Conservation (phyloP, 2,797 vertebrate genomes). For the Helostoma temminkii region DNA sequence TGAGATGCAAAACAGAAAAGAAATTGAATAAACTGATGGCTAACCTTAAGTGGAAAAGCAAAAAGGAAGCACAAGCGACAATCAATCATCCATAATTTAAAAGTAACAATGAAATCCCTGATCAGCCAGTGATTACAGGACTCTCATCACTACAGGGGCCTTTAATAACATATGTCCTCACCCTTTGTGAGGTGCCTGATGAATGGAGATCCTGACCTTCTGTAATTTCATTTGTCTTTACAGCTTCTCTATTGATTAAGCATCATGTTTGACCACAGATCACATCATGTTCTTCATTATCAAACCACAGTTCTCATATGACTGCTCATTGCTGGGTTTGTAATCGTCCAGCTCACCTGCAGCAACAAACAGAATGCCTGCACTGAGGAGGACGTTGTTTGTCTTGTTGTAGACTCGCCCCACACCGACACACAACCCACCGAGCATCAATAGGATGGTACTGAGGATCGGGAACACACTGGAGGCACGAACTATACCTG, state of each 20-base stretch:
- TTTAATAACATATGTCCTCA: constrained; percentile 16
- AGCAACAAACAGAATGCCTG: constrained; percentile 97
- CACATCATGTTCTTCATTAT: constrained; percentile 22
- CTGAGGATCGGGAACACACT: constrained; percentile 98
- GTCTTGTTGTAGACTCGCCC: constrained; percentile 94
- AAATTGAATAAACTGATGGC: not conserved
- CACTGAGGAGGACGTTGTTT: constrained; percentile 96
- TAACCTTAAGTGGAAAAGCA: not conserved
- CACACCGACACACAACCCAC: constrained; percentile 92
- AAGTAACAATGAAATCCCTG: not conserved
- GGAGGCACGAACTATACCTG: constrained; percentile 98
- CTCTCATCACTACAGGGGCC: not conserved
- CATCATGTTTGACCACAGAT: constrained; percentile 15
- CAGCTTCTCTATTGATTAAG: constrained; percentile 37
- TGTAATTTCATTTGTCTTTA: constrained; percentile 1
- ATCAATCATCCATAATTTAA: constrained; percentile 7
- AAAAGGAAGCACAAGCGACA: not conserved
- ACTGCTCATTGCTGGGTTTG: constrained; percentile 17
- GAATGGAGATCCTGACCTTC: constrained; percentile 25
- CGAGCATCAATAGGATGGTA: constrained; percentile 92
- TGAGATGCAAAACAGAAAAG: not conserved
- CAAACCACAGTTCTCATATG: not conserved
- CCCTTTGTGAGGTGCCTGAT: constrained; percentile 4
- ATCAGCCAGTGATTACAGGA: constrained; percentile 36
- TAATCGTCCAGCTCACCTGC: constrained; percentile 86